Conservation (phyloP, 2,797 vertebrate genomes). For the Phalloptychus januarius region DNA sequence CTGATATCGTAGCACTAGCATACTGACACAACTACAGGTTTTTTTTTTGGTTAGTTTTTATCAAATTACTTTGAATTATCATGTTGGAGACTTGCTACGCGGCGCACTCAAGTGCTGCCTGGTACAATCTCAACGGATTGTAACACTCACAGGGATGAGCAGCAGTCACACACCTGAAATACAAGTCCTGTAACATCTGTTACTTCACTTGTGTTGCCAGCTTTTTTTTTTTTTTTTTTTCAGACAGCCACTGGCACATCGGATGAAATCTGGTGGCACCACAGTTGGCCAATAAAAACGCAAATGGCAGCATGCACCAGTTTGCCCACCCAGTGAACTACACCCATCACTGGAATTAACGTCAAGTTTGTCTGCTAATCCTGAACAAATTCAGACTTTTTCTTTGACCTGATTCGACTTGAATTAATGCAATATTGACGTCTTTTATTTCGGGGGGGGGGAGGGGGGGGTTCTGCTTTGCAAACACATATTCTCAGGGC, state of each 20-base stretch:
- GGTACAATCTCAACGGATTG: slow-evolving; percentile 16
- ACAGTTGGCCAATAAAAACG: slow-evolving; percentile 37
- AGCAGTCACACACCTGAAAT: slow-evolving; percentile 45
- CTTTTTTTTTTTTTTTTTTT: slow-evolving; percentile 6
- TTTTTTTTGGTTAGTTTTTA: slow-evolving; percentile 35
- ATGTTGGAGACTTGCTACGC: slow-evolving; percentile 45
- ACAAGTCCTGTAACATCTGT: slow-evolving; percentile 47
- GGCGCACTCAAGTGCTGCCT: slow-evolving; percentile 10
- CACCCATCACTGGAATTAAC: slow-evolving; percentile 33
- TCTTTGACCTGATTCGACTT: background rate
- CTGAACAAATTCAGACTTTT: slow-evolving; percentile 16
- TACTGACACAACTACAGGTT: slow-evolving; percentile 18
- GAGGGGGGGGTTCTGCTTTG: background rate
- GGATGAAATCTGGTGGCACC: slow-evolving; percentile 44
- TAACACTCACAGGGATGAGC: slow-evolving; percentile 14
- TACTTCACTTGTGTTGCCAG: slow-evolving; percentile 59
- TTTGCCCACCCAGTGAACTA: slow-evolving; percentile 23
- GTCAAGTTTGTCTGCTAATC: slow-evolving; percentile 44
- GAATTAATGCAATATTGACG: background rate
- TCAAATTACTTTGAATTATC: slow-evolving; percentile 46
- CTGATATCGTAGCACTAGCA: slow-evolving; percentile 7
- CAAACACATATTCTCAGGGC: background rate
- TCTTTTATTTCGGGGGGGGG: background rate
- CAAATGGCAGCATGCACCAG: slow-evolving; percentile 28
- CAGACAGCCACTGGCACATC: slow-evolving; percentile 21